These are phyloP conservation scores for Pteropus alecto DNA, from an alignment of 2,113 vertebrate species.

Conservation along the genomic window DNA sequence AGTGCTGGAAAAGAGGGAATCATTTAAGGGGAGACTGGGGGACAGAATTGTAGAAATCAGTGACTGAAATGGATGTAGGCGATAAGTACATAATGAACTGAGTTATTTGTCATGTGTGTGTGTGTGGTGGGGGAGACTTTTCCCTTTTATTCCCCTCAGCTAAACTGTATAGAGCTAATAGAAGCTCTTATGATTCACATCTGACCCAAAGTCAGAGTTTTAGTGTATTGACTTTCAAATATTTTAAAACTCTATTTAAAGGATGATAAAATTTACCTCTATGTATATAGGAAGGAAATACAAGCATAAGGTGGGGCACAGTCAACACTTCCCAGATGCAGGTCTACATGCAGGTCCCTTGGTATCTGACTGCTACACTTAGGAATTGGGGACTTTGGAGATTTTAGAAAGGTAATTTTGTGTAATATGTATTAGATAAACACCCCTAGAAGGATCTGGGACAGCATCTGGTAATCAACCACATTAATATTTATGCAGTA, in stretches of 20 bases:
- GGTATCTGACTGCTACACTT: background rate
- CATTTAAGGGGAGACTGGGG: background rate
- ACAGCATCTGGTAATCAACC: background rate
- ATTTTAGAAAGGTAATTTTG: background rate
- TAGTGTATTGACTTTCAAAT: background rate
- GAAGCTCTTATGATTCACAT: conserved; percentile 23
- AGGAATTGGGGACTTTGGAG: background rate
- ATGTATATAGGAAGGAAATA: background rate
- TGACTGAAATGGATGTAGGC: background rate
- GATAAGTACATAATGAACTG: background rate
- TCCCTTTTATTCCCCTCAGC: background rate
- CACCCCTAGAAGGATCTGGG: background rate
- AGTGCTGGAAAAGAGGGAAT: background rate
- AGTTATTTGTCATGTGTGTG: background rate
- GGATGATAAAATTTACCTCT: background rate
- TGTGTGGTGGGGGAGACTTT: background rate
- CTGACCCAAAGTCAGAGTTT: background rate
- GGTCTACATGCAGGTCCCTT: background rate
- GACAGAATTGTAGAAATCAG: background rate
- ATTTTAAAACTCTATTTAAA: background rate
- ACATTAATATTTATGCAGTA: conserved; percentile 1
- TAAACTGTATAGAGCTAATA: background rate
- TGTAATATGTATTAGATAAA: background rate
- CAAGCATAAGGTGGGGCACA: background rate
- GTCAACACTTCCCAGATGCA: background rate